Base-by-base conservation (phyloP, 2,797 vertebrate species). In the Phaenicophaeus curvirostris region DNA sequence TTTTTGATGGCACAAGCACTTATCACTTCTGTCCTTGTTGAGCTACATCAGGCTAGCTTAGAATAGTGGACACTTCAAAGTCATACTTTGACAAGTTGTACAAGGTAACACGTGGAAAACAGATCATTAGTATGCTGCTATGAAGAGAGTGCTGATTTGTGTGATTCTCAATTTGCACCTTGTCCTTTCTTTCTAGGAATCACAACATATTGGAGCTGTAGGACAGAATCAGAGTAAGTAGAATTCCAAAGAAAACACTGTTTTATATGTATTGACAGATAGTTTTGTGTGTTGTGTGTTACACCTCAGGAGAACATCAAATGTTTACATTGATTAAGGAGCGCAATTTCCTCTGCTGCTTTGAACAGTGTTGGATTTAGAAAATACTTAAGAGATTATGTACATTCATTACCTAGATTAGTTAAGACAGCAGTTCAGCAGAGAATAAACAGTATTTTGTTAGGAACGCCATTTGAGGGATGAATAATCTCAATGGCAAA, bases 171-270 rank as follows among this genome's bases (percentile, higher is more conserved):
- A 1, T 90, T 92, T 78, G 89, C 17, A 4, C 96, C 90, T 95
- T 23, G 7, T 92, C 41, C 24, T 72, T 80, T 88, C 54, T 91
- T 96, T 73, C 84, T 97, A 99, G 99, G 98, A 99, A 94, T 96
- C 94, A 19, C 97, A 98, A 74, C 97, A 95, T 30, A 96, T 98
- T 87, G 97, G 96, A 93, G 98, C 98, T 94, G 92, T 96, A 94
- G 91, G 97, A 96, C 97, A 97, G 93, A 98, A 95, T 97, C 98
- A 98, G 96, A 98, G 99, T 99, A 98, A 99, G 99, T 99, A 89
- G 94, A 93, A 50, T 57, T 41, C n/a, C 23, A 51, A 81, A 57
- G 30, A 41, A 37, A 68, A n/a, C 6, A 20, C 9, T 31, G 31
- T 44, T 55, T 2, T 2, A 9, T 66, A 58, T 24, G 21, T 62